phyloP scores from a whole-genome alignment of 2,888 invertebrate genomes.

The Bombylius discolor region DNA sequence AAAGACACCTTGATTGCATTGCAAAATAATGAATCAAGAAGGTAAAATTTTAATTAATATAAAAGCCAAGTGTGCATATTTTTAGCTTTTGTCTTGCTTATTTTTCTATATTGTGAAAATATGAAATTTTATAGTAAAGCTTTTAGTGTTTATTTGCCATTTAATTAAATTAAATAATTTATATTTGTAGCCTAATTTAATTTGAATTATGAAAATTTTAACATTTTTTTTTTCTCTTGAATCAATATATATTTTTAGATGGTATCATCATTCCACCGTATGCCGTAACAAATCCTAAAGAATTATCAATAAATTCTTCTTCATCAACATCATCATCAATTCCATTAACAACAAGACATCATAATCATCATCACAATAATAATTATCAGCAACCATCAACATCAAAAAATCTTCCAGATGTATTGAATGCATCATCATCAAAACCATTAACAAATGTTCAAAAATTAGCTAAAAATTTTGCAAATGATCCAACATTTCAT shows the following conservation, averaged over 20 bases:
- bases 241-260: too few species aligned
- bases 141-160: too few species aligned
- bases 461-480: constrained; percentile 26
- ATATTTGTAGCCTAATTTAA: too few species aligned
- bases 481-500: constrained; percentile 24
- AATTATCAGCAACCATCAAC: constrained; percentile 14
- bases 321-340: constrained; percentile 1
- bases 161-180: too few species aligned
- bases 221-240: not conserved
- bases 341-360: constrained; percentile 2
- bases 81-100: too few species aligned
- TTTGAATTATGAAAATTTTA: not conserved
- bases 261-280: constrained; percentile 13
- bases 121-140: too few species aligned
- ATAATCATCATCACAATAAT: not conserved
- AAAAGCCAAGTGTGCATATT: too few species aligned
- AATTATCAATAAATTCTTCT: constrained; percentile 5
- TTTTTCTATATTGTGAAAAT: too few species aligned
- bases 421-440: constrained; percentile 14
- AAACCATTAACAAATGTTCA: constrained; percentile 23
- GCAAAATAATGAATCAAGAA: too few species aligned
- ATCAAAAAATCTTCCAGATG: constrained; percentile 20
- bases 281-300: constrained; percentile 11
- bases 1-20: too few species aligned
- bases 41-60: too few species aligned